These are phyloP conservation scores for Apis florea DNA, from an alignment of 1,140 invertebrate species.

Conservation along the genomic window DNA sequence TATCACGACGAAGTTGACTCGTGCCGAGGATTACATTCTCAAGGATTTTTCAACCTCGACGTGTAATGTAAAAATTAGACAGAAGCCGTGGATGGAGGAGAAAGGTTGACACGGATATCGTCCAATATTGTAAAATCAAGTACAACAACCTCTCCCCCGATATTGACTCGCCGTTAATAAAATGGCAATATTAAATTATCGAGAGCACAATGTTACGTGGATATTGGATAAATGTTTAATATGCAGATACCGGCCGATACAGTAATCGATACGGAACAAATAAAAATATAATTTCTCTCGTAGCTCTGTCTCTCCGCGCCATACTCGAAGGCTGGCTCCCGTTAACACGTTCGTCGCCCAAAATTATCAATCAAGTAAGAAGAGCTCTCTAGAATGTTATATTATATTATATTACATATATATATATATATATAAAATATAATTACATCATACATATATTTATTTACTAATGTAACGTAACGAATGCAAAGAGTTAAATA, in stretches of 20 bases:
- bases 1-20: neutral
- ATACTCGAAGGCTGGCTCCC: too few species aligned
- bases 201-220: conserved; percentile 22
- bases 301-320: neutral
- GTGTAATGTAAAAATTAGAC: too few species aligned
- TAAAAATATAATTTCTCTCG: conserved; percentile 44
- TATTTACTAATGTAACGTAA: too few species aligned
- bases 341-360: too few species aligned
- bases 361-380: too few species aligned
- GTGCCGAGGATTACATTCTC: neutral
- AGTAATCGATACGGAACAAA: conserved; percentile 38
- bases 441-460: too few species aligned
- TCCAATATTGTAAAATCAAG: conserved; percentile 32
- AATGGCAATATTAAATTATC: conserved; percentile 46
- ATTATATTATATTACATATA: too few species aligned
- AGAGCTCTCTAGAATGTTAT: too few species aligned
- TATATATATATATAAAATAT: too few species aligned
- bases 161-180: conserved; percentile 48
- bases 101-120: conserved; percentile 12
- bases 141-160: neutral
- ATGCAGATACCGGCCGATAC: conserved; percentile 30
- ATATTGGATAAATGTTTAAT: conserved; percentile 45
- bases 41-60: neutral
- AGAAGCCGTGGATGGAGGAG: neutral
- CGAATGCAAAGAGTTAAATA: too few species aligned